Conservation (phyloP, 2,888 invertebrate species). For the Hypena proboscidalis region DNA sequence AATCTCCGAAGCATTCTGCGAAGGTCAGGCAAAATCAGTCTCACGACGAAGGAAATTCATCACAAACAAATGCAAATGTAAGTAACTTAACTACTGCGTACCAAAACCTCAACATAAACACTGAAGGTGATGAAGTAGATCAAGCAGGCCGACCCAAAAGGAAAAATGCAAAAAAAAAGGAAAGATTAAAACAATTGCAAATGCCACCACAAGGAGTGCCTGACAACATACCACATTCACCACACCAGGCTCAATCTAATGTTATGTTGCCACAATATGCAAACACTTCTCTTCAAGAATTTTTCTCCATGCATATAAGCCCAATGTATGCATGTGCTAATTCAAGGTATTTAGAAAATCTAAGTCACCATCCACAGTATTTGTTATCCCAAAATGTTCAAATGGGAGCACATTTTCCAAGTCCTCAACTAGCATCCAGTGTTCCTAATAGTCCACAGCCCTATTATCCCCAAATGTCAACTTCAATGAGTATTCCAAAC, state of each 20-base stretch:
- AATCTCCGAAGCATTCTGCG: constrained; percentile 21
- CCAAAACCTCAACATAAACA: constrained; percentile 49
- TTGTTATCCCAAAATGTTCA: constrained; percentile 55
- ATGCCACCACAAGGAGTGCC: constrained; percentile 46
- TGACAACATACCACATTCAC: constrained; percentile 34
- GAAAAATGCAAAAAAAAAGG: constrained; percentile 67
- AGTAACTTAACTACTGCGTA: constrained; percentile 43
- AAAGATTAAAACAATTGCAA: constrained; percentile 59
- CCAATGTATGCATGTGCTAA: constrained; percentile 64
- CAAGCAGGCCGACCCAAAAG: constrained; percentile 50
- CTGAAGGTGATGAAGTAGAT: constrained; percentile 41
- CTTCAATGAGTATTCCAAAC: no score
- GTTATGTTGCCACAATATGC: constrained; percentile 30
- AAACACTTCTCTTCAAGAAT: constrained; percentile 56
- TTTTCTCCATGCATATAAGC: constrained; percentile 59
- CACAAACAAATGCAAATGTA: constrained; percentile 32
- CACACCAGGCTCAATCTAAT: constrained; percentile 21
- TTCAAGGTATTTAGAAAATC: constrained; percentile 71
- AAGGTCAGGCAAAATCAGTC: constrained; percentile 32
- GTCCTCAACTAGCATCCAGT: constrained; percentile 46
- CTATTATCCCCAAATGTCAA: no score
- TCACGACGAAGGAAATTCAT: constrained; percentile 29
- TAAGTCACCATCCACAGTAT: constrained; percentile 70
- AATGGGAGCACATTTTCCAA: constrained; percentile 21
- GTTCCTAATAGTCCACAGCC: constrained; percentile 56